phyloP scores from a whole-genome alignment of 1,140 invertebrate genomes.

The Heliothis virescens region DNA sequence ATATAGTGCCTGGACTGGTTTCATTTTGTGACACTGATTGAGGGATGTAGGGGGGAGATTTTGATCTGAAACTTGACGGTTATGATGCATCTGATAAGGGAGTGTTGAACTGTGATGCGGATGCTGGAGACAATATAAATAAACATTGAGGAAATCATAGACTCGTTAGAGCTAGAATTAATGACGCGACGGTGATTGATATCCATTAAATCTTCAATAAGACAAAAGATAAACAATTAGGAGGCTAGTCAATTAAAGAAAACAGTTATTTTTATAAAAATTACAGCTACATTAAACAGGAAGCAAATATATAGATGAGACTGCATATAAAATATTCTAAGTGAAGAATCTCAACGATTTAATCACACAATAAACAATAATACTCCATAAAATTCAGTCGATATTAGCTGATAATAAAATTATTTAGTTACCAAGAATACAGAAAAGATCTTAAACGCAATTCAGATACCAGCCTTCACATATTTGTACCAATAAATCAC shows the following conservation, averaged over 20 bases:
- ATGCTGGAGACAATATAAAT: constrained; percentile 5
- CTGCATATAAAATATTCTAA: too few species aligned
- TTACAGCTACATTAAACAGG: too few species aligned
- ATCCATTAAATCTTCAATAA: too few species aligned
- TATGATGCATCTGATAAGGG: constrained; percentile 3
- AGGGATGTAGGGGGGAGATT: constrained; percentile 21
- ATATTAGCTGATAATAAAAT: constrained; percentile 29
- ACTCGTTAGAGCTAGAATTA: too few species aligned
- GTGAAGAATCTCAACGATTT: neutral
- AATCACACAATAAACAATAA: neutral
- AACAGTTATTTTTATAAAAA: too few species aligned
- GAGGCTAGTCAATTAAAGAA: too few species aligned
- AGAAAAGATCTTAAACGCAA: constrained; percentile 26
- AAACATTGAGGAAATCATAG: neutral
- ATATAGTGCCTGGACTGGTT: constrained; percentile 22
- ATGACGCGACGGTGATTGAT: too few species aligned
- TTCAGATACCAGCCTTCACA: constrained; percentile 21
- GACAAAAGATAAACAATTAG: too few species aligned
- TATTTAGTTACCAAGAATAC: constrained; percentile 23
- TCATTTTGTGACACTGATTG: constrained; percentile 34
- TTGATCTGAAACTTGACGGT: constrained; percentile 5
- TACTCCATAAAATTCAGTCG: neutral
- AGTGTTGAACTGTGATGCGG: neutral
- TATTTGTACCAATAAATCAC: constrained; percentile 47
- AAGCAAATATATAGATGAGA: too few species aligned